Conservation (phyloP, 2,113 vertebrate genomes). For the Felis catus region F.catus_Fca126_mat1.0 CM031413.1:61968001-61968500, state of each 20-base stretch:
- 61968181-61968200: not conserved
- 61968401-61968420: not conserved
- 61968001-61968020: no score
- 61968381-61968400: not conserved
- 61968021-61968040: no score
- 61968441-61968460: not conserved
- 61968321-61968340: not conserved
- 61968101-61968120: no score
- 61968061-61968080: no score
- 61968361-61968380: not conserved
- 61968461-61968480: not conserved
- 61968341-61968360: no score
- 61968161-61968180: no score
- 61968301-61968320: not conserved
- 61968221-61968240: no score
- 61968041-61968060: no score
- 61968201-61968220: not conserved
- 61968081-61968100: no score
- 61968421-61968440: not conserved
- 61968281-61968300: not conserved
- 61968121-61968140: no score
- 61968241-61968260: rapidly evolving
- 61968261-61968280: not conserved
- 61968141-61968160: no score
- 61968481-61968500: not conserved